Conservation (phyloP, 2,888 invertebrate species). For the Ormyrus nitidulus region DNA sequence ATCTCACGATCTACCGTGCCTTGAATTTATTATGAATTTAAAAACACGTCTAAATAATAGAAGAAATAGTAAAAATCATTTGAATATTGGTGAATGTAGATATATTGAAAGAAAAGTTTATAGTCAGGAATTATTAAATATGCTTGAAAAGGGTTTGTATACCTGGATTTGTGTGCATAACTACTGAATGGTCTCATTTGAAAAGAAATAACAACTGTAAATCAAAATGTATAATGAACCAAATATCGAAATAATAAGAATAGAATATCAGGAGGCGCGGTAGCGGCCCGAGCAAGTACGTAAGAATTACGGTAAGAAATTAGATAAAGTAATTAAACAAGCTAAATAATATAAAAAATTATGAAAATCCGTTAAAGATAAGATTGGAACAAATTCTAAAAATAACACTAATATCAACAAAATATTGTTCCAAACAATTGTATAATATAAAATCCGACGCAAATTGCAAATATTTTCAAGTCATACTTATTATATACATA, state of each 20-base stretch:
- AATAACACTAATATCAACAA: background rate
- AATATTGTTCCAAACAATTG: background rate
- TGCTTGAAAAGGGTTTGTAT: background rate
- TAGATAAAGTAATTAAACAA: background rate
- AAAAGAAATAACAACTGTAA: background rate
- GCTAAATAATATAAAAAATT: background rate
- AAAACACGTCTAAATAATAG: too few relatives aligned
- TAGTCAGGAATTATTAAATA: too few relatives aligned
- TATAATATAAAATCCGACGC: background rate
- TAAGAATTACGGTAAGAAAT: background rate
- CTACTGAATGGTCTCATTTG: background rate
- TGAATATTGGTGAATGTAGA: too few relatives aligned
- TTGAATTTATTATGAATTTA: too few relatives aligned
- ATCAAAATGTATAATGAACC: background rate
- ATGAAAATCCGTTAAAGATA: background rate
- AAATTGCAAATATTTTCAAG: background rate
- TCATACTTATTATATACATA: background rate
- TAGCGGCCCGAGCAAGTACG: too few relatives aligned
- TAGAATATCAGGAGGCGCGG: background rate
- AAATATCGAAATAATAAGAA: background rate
- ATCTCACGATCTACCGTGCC: too few relatives aligned
- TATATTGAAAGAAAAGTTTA: too few relatives aligned
- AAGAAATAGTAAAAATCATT: too few relatives aligned
- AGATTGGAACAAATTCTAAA: background rate
- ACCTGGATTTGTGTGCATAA: too few relatives aligned